Conservation (phyloP, 2,888 invertebrate genomes). For the Trachelus tabidus region DNA sequence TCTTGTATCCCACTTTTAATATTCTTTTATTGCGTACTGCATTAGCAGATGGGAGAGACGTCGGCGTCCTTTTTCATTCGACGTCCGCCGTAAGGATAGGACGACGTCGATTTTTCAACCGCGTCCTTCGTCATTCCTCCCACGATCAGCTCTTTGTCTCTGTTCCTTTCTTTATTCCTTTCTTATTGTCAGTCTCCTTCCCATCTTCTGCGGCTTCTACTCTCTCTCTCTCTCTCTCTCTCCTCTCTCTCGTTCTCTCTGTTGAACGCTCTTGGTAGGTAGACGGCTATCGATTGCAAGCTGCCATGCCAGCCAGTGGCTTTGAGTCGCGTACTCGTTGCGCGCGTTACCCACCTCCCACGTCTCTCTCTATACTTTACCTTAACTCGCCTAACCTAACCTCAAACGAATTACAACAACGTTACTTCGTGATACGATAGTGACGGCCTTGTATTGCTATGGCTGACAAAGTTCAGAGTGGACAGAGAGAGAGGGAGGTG, state of each 20-base stretch:
- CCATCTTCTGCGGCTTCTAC: slow-evolving; percentile 11
- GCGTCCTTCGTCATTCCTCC: not conserved
- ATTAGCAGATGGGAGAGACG: not conserved
- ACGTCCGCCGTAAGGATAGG: not conserved
- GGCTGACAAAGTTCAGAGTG: not conserved
- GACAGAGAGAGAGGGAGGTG: not conserved
- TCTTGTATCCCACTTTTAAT: not conserved
- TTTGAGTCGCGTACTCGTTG: slow-evolving; percentile 28
- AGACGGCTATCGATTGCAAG: slow-evolving; percentile 52
- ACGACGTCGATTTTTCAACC: not conserved
- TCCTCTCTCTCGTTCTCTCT: slow-evolving; percentile 26
- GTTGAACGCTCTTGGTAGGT: slow-evolving; percentile 33
- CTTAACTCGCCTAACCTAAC: slow-evolving; percentile 42
- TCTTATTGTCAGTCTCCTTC: not conserved
- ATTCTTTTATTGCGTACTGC: not conserved
- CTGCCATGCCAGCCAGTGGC: slow-evolving; percentile 44
- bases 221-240: slow-evolving; percentile 14
- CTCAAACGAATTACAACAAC: not conserved
- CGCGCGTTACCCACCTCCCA: not conserved
- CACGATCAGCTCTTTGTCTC: slow-evolving; percentile 38
- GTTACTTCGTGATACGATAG: not conserved
- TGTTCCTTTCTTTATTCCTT: slow-evolving; percentile 9
- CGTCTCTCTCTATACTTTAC: slow-evolving; percentile 19
- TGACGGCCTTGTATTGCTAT: not conserved
- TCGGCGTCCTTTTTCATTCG: not conserved